A percentile compares a stretch with the other conserved stretches of the same genome.
These are phyloP conservation scores for Hybos culiciformis DNA, from an alignment of 2,888 invertebrate genomes.

Conservation along the genomic window DNA sequence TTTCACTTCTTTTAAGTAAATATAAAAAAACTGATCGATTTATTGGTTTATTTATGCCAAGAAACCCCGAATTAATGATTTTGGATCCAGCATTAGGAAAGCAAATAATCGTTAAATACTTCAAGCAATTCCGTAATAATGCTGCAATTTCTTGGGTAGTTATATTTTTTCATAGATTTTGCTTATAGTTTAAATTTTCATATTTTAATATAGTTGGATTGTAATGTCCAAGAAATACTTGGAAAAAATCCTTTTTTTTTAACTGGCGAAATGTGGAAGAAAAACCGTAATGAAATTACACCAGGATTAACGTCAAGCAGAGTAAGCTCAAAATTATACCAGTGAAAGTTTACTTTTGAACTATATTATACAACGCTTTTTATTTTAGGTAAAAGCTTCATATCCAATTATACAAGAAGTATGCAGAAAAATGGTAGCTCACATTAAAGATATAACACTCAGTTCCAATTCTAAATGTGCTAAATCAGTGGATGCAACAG, in stretches of 20 bases:
- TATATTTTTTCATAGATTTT: too few relatives aligned
- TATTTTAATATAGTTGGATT: constrained; percentile 26
- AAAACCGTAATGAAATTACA: constrained; percentile 36
- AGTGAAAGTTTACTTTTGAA: too few relatives aligned
- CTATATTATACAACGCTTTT: too few relatives aligned
- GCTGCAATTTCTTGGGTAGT: background rate
- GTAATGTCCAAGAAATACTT: constrained; percentile 35
- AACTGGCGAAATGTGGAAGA: constrained; percentile 38
- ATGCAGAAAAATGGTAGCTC: constrained; percentile 31
- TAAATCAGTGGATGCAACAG: background rate
- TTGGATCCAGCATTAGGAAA: background rate
- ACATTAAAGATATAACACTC: constrained; percentile 30
- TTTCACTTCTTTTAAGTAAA: background rate
- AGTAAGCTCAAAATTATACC: too few relatives aligned
- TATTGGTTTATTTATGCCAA: background rate
- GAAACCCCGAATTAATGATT: background rate
- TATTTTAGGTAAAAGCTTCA: constrained; percentile 35
- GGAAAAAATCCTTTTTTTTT: constrained; percentile 38
- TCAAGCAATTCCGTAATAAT: constrained; percentile 1
- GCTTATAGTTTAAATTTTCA: background rate
- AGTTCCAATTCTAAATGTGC: too few relatives aligned
- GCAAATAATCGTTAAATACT: background rate
- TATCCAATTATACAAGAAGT: constrained; percentile 38
- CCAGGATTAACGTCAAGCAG: constrained; percentile 38
- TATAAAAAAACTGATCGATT: background rate